phyloP scores from a whole-genome alignment of 1,140 invertebrate species.

The Plutomurus gul region DNA sequence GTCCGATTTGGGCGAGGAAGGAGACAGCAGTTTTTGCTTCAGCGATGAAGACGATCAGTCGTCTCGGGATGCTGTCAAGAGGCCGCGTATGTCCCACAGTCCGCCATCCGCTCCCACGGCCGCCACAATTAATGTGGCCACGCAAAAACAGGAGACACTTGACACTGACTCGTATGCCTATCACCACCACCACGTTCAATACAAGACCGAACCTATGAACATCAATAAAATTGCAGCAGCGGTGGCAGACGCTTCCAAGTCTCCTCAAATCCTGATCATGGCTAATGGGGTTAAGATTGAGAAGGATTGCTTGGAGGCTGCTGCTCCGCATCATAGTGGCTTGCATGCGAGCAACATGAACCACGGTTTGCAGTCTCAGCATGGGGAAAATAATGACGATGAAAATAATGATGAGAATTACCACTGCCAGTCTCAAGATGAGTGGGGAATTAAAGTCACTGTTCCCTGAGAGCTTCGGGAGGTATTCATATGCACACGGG shows the following conservation, averaged over 20 bases:
- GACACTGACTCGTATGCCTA: not conserved
- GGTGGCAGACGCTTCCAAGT: not conserved
- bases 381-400: too few relatives aligned
- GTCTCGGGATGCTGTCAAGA: not conserved
- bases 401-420: conserved; percentile 15
- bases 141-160: not conserved
- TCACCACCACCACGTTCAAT: not conserved
- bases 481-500: too few relatives aligned
- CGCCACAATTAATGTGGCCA: not conserved
- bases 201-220: not conserved
- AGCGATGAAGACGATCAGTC: not conserved
- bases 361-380: not conserved
- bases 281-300: not conserved
- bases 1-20: not conserved
- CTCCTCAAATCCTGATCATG: not conserved
- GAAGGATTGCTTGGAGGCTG: not conserved
- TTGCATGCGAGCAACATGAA: not conserved
- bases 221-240: not conserved
- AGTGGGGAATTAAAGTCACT: too few relatives aligned
- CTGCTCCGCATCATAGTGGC: not conserved
- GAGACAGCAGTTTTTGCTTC: not conserved
- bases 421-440: not conserved
- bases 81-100: not conserved
- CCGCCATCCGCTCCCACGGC: not conserved
- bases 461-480: too few relatives aligned